Percentiles rank a stretch among this genome's conserved stretches.
phyloP scores from a whole-genome alignment of 2,797 vertebrate genomes.

The Rhinatrema bivittatum region DNA sequence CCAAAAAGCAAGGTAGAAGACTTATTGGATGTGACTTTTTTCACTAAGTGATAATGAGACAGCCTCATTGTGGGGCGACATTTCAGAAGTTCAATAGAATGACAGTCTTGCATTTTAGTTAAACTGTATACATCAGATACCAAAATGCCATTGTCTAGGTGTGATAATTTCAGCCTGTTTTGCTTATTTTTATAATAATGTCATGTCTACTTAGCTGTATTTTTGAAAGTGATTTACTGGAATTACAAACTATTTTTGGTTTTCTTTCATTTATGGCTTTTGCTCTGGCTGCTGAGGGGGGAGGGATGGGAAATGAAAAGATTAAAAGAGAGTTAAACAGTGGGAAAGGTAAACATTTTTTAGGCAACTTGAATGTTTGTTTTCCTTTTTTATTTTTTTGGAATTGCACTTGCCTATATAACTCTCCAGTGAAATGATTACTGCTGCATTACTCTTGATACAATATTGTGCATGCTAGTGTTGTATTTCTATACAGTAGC shows the following conservation, averaged over 20 bases:
- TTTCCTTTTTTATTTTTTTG: conserved; percentile 70
- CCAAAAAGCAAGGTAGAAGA: too few species aligned
- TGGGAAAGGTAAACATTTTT: conserved; percentile 56
- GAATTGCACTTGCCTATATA: conserved; percentile 88
- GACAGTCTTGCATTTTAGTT: too few species aligned
- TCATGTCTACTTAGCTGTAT: conserved; percentile 40
- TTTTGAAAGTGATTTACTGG: conserved; percentile 63
- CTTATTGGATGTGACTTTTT: too few species aligned
- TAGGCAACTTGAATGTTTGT: conserved; percentile 84
- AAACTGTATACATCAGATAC: too few species aligned
- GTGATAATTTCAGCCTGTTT: too few species aligned
- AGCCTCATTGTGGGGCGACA: too few species aligned
- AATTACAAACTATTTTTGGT: conserved; percentile 62
- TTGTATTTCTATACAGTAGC: conserved; percentile 99
- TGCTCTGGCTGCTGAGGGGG: conserved; percentile 64
- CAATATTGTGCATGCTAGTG: conserved; percentile 97
- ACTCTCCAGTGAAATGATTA: conserved; percentile 91
- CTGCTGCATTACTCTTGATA: conserved; percentile 93
- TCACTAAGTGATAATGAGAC: too few species aligned
- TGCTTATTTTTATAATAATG: too few species aligned
- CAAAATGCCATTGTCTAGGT: too few species aligned
- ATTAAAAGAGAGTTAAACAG: conserved; percentile 53
- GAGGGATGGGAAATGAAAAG: conserved; percentile 52
- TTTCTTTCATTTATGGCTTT: conserved; percentile 41
- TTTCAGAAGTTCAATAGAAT: too few species aligned